Percentiles rank a stretch among this genome's conserved stretches.
These are phyloP conservation scores for Ursus arctos DNA, from an alignment of 2,113 vertebrate species.

Conservation along the genomic window DNA sequence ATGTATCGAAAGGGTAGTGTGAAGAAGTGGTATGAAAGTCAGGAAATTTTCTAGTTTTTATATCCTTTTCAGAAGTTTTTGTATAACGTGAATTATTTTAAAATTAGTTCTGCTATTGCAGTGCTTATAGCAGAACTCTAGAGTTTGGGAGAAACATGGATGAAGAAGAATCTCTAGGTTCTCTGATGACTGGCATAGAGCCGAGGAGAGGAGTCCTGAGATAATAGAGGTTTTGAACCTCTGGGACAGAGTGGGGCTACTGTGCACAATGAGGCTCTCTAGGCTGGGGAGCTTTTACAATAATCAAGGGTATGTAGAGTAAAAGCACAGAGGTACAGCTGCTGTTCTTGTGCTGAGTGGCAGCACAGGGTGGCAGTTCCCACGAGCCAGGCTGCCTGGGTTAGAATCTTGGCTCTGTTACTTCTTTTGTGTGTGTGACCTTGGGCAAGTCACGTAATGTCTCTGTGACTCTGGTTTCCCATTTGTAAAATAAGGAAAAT, in stretches of 20 bases:
- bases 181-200: background rate
- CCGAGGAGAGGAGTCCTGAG: background rate
- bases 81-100: background rate
- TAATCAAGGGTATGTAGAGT: background rate
- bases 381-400: background rate
- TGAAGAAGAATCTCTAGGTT: background rate
- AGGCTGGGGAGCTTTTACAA: background rate
- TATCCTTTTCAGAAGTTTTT: background rate
- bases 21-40: background rate
- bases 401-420: background rate
- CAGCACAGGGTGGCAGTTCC: too few relatives aligned
- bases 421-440: background rate
- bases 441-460: background rate
- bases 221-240: background rate
- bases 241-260: background rate
- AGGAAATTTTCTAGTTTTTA: background rate
- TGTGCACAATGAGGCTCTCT: background rate
- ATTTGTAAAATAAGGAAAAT: slow-evolving; percentile 24
- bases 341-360: background rate
- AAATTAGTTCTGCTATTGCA: background rate
- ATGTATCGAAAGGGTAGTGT: background rate
- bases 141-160: background rate
- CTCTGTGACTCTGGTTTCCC: background rate
- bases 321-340: background rate
- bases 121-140: background rate